Evolutionary conservation across 2,888 invertebrate genomes (phyloP).

Genomic region (Sepiola atlantica): DNA sequence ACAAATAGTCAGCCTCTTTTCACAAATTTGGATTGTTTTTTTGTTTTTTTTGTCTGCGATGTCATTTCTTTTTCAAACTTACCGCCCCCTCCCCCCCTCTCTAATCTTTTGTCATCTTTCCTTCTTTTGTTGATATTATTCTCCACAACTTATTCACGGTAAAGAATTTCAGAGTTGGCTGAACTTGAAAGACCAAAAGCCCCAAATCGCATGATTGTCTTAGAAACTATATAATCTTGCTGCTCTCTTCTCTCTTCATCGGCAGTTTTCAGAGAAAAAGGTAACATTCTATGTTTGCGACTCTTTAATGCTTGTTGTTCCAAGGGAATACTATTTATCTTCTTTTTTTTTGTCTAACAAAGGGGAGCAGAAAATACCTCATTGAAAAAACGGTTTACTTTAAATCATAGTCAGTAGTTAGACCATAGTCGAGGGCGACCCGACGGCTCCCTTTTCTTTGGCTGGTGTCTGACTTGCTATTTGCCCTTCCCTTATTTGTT

Average conservation of each 20-base stretch:
- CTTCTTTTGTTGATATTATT: background rate
- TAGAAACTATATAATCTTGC: no score
- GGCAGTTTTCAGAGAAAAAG: background rate
- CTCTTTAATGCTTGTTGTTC: no score
- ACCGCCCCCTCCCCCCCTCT: background rate
- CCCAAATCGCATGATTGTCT: background rate
- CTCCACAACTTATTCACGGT: background rate
- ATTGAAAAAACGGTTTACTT: no score
- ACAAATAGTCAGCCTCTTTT: background rate
- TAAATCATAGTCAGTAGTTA: no score
- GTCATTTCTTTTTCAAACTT: background rate
- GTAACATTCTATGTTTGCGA: background rate
- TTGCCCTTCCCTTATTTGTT: no score
- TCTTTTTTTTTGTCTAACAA: no score
- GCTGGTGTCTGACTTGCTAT: no score
- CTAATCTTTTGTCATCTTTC: background rate
- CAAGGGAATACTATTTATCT: no score
- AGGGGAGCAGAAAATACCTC: no score
- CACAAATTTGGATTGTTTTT: background rate
- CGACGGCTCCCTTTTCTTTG: no score
- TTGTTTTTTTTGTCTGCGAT: background rate
- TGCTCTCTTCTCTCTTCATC: background rate
- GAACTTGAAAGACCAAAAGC: background rate
- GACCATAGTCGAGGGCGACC: no score
- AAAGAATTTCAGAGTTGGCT: slow-evolving; percentile 23